Base-by-base conservation (phyloP, 2,797 vertebrate genomes). In the Lateolabrax maculatus region DNA sequence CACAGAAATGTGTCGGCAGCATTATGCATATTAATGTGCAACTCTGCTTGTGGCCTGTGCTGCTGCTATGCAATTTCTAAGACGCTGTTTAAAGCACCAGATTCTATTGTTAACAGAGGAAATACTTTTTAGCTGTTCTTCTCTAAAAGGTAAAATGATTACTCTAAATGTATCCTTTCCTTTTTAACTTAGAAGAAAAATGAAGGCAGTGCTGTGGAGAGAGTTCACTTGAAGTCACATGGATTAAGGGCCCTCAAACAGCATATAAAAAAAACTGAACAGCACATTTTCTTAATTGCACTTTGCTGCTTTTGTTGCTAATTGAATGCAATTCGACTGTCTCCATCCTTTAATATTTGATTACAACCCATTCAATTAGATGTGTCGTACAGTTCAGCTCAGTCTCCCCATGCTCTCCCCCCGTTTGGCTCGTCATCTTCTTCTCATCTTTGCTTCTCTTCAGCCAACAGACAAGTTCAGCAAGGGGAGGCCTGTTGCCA, bases 401-500 rank as follows among this genome's bases (percentile, higher is more conserved):
- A 3, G 36, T 52, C 65, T 84, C 70, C 58, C 51, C 19, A 21
- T 61, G 48, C 81, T 84, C 60, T 43, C 81, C 63, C 81, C 63
- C 57, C 27, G 51, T 71, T 87, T 77, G 36, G 65, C 62, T 89
- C 74, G 25, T 86, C 88, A 85, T 89, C 83, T 60, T 82, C 82
- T 68, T 86, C 87, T 91, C 89, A 88, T 90, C 87, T 90, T 83
- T 76, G 75, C 84, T 83, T 81, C 81, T 92, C 71, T 84, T 77
- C 83, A 88, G 85, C 85, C 82, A 86, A 88, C 77, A 83, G 77
- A 84, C 84, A 83, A 88, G 81, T 90, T 92, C 78, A 72, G 87
- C 61, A 55, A 87, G 74, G 84, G 87, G 71, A 92, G 73, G 84
- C 70, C 81, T 93, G 94, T 95, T 95, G 92, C 94, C 83, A 93